Percentiles rank a stretch among this genome's conserved stretches.
These are phyloP conservation scores for Macrocentrus cingulum DNA, from an alignment of 1,140 invertebrate species.

Conservation along the genomic window DNA sequence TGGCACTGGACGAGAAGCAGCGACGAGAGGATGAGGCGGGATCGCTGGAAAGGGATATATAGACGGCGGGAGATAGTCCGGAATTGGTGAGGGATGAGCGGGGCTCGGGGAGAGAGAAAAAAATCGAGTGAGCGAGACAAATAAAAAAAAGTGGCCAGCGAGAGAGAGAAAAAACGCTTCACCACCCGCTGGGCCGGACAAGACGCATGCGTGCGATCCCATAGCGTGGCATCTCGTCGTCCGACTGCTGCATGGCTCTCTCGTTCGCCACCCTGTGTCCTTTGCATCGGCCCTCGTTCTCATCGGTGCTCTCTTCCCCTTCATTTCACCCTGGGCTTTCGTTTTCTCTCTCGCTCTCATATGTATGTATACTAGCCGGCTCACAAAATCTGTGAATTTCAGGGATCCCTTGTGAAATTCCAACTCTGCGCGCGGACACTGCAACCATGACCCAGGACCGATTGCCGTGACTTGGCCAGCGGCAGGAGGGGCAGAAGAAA, in stretches of 20 bases:
- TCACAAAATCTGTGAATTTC: conserved; percentile 45
- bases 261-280: conserved; percentile 21
- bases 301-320: conserved; percentile 3
- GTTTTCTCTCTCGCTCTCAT: conserved; percentile 11
- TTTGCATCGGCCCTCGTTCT: conserved; percentile 2
- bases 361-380: too few relatives aligned
- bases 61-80: conserved; percentile 19
- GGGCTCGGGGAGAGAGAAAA: conserved; percentile 27
- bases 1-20: conserved; percentile 29
- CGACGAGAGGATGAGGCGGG: conserved; percentile 29
- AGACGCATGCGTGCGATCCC: conserved; percentile 50
- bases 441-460: conserved; percentile 28
- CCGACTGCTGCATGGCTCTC: conserved; percentile 25
- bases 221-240: conserved; percentile 39
- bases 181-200: conserved; percentile 51
- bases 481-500: conserved; percentile 14
- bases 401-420: conserved; percentile 35
- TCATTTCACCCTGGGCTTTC: conserved; percentile 14
- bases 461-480: conserved; percentile 11
- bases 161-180: conserved; percentile 30
- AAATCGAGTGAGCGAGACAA: conserved; percentile 23
- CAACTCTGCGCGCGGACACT: conserved; percentile 27
- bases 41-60: conserved; percentile 11
- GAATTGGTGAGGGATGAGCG: conserved; percentile 19
- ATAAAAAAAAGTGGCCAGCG: conserved; percentile 23